These are phyloP conservation scores for Cephus sareptanus DNA, from an alignment of 2,888 invertebrate species.

Conservation along the genomic window DNA sequence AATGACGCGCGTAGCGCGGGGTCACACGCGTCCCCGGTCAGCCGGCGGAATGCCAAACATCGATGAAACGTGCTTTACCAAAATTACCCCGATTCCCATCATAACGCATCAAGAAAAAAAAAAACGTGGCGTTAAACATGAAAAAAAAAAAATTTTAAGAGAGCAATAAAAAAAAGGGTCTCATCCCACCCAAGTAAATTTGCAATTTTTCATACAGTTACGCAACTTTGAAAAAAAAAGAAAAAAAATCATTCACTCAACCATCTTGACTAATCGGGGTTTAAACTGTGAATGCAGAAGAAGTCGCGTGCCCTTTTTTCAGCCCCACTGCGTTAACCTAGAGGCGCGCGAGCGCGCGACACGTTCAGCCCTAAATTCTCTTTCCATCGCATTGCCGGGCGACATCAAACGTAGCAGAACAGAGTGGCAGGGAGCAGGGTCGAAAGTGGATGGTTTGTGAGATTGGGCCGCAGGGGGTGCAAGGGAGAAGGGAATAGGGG, in stretches of 20 bases:
- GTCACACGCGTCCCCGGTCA: conserved; percentile 45
- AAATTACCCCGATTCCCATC: conserved; percentile 16
- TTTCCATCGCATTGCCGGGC: conserved; percentile 15
- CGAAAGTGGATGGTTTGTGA: not conserved
- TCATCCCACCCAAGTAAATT: not conserved
- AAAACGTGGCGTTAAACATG: not conserved
- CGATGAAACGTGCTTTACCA: conserved; percentile 21
- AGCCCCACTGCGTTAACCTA: not conserved
- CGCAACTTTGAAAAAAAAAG: not conserved
- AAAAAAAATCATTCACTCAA: not conserved
- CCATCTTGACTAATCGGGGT: not conserved
- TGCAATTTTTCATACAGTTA: not conserved
- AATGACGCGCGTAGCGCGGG: conserved; percentile 55
- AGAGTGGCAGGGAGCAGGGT: not conserved
- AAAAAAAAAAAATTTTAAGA: not conserved
- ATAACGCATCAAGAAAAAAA: not conserved
- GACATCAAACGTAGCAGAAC: conserved; percentile 29
- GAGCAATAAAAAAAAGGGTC: not conserved
- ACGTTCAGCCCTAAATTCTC: conserved; percentile 7
- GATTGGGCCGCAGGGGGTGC: not conserved
- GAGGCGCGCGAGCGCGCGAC: not conserved
- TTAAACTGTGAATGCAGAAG: not conserved
- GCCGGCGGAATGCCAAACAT: not conserved
- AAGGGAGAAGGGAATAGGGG: not conserved
- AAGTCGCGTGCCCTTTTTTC: not conserved